phyloP scores from a whole-genome alignment of 2,797 vertebrate species.

The Anguilla anguilla region DNA sequence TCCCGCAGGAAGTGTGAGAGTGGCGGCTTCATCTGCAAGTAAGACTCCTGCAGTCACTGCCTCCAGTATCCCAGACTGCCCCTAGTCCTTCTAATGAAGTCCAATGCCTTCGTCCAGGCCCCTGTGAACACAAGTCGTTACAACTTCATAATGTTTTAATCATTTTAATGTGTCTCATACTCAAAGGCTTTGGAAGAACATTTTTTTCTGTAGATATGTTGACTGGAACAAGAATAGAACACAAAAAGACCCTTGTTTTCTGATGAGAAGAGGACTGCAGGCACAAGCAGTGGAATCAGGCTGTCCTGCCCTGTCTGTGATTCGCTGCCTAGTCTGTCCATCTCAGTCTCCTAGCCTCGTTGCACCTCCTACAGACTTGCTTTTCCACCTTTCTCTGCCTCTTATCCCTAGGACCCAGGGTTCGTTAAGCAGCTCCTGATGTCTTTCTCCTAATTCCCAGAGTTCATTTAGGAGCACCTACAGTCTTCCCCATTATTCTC shows the following conservation, averaged over 20 bases:
- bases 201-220: background rate
- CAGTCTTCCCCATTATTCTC: background rate
- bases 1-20: slow-evolving; percentile 95
- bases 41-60: slow-evolving; percentile 50
- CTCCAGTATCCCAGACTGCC: background rate
- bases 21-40: slow-evolving; percentile 98
- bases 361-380: background rate
- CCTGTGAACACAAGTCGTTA: too few species aligned
- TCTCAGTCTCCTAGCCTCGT: background rate
- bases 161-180: too few species aligned
- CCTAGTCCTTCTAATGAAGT: background rate
- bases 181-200: too few species aligned
- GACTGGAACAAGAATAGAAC: background rate
- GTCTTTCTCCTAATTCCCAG: background rate
- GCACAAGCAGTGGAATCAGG: background rate
- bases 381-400: background rate
- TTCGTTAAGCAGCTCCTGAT: background rate
- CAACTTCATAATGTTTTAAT: too few species aligned
- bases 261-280: background rate
- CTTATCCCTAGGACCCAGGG: background rate
- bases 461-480: background rate
- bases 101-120: background rate
- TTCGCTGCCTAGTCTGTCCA: background rate
- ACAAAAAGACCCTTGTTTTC: background rate
- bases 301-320: background rate